Conservation (phyloP, 2,888 invertebrate genomes). For the Dichetophora obliterata region DNA sequence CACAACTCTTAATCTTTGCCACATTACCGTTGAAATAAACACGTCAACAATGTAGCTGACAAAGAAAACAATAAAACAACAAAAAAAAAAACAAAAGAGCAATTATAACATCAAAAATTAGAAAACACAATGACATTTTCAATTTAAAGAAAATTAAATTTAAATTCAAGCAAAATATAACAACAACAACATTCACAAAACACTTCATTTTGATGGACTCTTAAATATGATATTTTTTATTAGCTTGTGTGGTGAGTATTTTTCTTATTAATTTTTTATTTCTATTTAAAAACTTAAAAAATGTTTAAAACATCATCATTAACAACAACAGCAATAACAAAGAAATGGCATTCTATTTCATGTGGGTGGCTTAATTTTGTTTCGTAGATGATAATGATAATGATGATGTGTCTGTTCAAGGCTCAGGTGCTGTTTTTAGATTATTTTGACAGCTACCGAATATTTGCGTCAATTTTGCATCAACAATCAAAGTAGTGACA, state of each 20-base stretch:
- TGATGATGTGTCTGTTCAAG: too few relatives aligned
- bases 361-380: too few relatives aligned
- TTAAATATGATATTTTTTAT: slow-evolving; percentile 14
- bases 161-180: neutral
- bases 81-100: neutral
- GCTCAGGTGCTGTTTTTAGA: too few relatives aligned
- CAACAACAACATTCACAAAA: neutral
- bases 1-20: neutral
- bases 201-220: neutral
- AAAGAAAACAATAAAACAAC: neutral
- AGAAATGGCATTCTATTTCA: neutral
- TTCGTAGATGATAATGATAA: too few relatives aligned
- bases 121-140: neutral
- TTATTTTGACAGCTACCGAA: too few relatives aligned
- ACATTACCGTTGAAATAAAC: neutral
- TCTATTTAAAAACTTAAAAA: neutral
- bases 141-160: neutral
- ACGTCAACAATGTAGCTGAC: neutral
- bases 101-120: too few relatives aligned
- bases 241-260: slow-evolving; percentile 30
- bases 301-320: too few relatives aligned
- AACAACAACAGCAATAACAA: neutral
- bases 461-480: too few relatives aligned
- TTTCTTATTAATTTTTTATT: neutral
- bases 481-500: too few relatives aligned